Conservation (phyloP, 53 echinoderm and acorn worm species). For the Apostichopus leukothele region DNA sequence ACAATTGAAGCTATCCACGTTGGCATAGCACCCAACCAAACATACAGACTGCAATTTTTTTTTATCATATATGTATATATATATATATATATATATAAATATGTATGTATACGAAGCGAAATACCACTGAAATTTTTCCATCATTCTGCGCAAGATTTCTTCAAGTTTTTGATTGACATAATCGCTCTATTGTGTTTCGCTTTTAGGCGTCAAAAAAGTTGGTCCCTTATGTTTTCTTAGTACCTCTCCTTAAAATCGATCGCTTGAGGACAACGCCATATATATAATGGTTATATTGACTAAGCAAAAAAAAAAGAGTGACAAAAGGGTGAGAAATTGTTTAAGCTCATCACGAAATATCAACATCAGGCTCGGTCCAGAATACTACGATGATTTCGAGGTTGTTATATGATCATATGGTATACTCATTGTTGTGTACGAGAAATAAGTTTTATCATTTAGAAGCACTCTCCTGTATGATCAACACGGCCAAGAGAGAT, state of each 20-base stretch:
- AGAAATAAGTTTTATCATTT: no score
- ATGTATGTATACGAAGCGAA: no score
- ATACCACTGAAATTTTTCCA: no score
- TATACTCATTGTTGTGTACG: no score
- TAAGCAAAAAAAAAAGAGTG: neutral
- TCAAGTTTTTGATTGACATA: constrained; percentile 3
- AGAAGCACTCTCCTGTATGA: no score
- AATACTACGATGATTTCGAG: no score
- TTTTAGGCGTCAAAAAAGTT: constrained; percentile 17
- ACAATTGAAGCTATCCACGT: no score
- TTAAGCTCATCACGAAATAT: neutral
- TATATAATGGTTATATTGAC: neutral
- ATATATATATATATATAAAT: no score
- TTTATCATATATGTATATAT: no score
- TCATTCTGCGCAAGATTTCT: neutral
- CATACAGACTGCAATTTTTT: no score
- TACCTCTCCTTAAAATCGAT: neutral
- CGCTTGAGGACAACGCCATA: neutral
- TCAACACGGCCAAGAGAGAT: neutral
- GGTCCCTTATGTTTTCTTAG: constrained; percentile 3
- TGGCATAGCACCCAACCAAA: no score
- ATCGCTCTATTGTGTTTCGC: neutral
- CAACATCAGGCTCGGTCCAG: neutral
- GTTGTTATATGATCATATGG: no score
- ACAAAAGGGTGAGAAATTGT: constrained; percentile 1